phyloP scores from a whole-genome alignment of 2,888 invertebrate genomes.

The Clunio marinus region DNA sequence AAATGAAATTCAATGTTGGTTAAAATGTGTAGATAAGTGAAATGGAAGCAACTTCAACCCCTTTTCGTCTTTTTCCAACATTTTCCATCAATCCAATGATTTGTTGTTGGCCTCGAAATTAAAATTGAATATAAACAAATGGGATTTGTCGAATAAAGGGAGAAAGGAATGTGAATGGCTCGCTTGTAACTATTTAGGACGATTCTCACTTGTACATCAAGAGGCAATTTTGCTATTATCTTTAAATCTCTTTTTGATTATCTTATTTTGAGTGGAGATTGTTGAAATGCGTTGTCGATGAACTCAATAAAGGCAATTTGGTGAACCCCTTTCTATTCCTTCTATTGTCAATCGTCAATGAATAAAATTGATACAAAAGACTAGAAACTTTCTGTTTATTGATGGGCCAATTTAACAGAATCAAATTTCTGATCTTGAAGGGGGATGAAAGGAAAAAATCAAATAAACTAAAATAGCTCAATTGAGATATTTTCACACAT shows the following conservation, averaged over 20 bases:
- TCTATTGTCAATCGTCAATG: neutral
- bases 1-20: conserved; percentile 19
- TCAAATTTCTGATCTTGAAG: neutral
- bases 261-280: neutral
- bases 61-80: neutral
- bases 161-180: neutral
- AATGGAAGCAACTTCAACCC: conserved; percentile 2
- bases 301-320: neutral
- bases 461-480: neutral
- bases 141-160: neutral
- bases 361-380: too few relatives aligned
- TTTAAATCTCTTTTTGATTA: neutral
- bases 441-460: neutral
- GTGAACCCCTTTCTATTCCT: neutral
- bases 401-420: neutral
- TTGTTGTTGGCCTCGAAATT: too few relatives aligned
- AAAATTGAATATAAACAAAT: neutral
- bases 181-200: neutral
- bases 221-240: conserved; percentile 6
- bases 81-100: too few relatives aligned
- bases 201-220: neutral
- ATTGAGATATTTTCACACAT: neutral
- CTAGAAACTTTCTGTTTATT: too few relatives aligned
- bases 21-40: neutral
- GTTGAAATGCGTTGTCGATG: too few relatives aligned